Base-by-base conservation (phyloP, 2,113 vertebrate genomes). In the Ctenomys sociabilis region DNA sequence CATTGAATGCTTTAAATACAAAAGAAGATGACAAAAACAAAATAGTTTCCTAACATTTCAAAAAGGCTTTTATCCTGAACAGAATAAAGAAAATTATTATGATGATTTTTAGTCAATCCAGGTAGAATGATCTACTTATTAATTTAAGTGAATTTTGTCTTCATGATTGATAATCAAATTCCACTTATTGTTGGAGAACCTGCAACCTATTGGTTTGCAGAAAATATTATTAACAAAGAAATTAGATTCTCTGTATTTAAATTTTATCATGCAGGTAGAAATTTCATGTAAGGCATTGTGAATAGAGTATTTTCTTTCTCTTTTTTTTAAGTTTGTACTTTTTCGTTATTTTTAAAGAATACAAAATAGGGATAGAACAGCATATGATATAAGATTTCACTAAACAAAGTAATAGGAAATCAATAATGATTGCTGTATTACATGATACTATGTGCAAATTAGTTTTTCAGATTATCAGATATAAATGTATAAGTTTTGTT, bases 41-140 rank as follows among this genome's bases (percentile, higher is more conserved):
- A n/a, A n/a, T n/a, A n/a, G 85, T 96, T 73, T 88, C 37, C 19
- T 95, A 95, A 94, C 95, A 96, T 92, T 95, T 97, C 88, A 88
- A 75, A 97, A 59, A 94, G 37, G 26, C 45, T 92, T 93, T 96
- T 93, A 87, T 90, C 32, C 37, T 73, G 77, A 82, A 88, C 57
- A 90, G 84, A 93, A 97, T 84, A 88, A 95, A 91, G 80, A 87
- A 92, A 87, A 96, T 95, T 95, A 81, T 96, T 95, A 86, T 95
- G 77, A 94, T 87, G 75, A 96, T 88, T 95, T 95, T 96, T 94
- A 91, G 63, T 61, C 19, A 45, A 93, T 93, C 24, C 35, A 63
- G 88, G 91, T 89, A 84, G 89, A 91, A 93, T 87, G 43, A 94
- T 84, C 35, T 80, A 10, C 90, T 96, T 95, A 93, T 97, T 66